A percentile compares a stretch with the other conserved stretches of the same genome.
Conservation (phyloP, 1,140 invertebrate species). For the Hyposmocoma kahamanoa region DNA sequence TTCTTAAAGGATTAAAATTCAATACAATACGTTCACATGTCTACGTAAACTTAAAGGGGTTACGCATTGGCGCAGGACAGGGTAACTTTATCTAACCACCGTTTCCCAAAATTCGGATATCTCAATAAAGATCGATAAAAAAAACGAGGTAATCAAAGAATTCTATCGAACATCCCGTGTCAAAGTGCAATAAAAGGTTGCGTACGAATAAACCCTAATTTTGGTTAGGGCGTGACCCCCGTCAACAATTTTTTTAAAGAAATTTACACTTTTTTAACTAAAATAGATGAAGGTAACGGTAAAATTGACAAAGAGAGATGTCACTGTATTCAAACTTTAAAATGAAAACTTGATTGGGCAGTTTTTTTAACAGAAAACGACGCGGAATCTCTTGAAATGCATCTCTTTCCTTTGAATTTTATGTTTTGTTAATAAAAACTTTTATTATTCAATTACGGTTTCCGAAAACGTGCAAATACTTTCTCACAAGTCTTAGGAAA, state of each 20-base stretch:
- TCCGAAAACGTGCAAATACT: slow-evolving; percentile 24
- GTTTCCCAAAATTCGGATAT: slow-evolving; percentile 57
- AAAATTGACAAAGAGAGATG: slow-evolving; percentile 51
- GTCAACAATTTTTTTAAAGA: slow-evolving; percentile 58
- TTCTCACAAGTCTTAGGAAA: slow-evolving; percentile 45
- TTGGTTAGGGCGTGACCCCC: slow-evolving; percentile 66
- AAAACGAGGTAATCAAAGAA: slow-evolving; percentile 50
- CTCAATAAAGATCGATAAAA: slow-evolving; percentile 57
- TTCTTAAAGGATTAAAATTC: slow-evolving; percentile 19
- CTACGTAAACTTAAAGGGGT: slow-evolving; percentile 52
- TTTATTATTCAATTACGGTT: slow-evolving; percentile 33
- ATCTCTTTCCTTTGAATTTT: slow-evolving; percentile 39
- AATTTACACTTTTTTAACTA: slow-evolving; percentile 58
- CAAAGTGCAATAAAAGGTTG: slow-evolving; percentile 69
- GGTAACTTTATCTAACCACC: slow-evolving; percentile 58
- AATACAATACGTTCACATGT: slow-evolving; percentile 48
- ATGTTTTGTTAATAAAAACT: slow-evolving; percentile 34
- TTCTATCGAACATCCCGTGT: slow-evolving; percentile 56
- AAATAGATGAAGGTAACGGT: slow-evolving; percentile 52
- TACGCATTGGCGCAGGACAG: slow-evolving; percentile 10
- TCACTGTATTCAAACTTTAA: slow-evolving; percentile 53
- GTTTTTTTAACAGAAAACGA: slow-evolving; percentile 48
- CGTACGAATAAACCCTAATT: slow-evolving; percentile 63
- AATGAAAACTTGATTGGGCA: slow-evolving; percentile 70
- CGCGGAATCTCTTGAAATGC: slow-evolving; percentile 53